Base-by-base conservation (phyloP, 2,888 invertebrate genomes). In the Onchidella celtica region DNA sequence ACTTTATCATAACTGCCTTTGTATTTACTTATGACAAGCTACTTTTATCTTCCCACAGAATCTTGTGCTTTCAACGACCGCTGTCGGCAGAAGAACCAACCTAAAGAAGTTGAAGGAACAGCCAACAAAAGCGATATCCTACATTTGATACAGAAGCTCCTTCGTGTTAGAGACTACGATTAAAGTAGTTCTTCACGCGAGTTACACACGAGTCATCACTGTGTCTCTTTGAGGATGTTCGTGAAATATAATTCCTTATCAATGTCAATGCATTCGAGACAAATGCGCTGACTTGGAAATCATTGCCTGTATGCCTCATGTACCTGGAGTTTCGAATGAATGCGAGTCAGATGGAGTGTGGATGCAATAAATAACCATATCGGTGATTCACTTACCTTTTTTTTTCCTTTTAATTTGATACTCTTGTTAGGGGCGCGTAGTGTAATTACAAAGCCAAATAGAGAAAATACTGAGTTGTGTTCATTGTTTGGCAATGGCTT, bases 11-110 rank as follows among this genome's bases (percentile, higher is more conserved):
- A n/a, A n/a, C n/a, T n/a, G n/a, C n/a, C n/a, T n/a, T n/a, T n/a
- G n/a, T n/a, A n/a, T n/a, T n/a, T n/a, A n/a, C n/a, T n/a, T n/a
- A n/a, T n/a, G n/a, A n/a, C n/a, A n/a, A n/a, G n/a, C n/a, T n/a
- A n/a, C n/a, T n/a, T n/a, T n/a, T n/a, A n/a, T n/a, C n/a, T n/a
- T n/a, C n/a, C n/a, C n/a, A n/a, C 86, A 89, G 89, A 84, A 74
- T 87, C 89, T 4, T 89, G 89, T 81, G 86, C 89, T n/a, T 79
- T 83, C 59, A 89, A 89, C 80, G 81, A 82, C 17, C 36, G 79
- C 55, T 85, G 85, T 69, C 47, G 69, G 24, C 73, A 66, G 32
- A 27, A 17, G 29, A 34, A 66, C n/a, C 11, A 11, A 14, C 40
- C 2, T 55, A 0, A n/a, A 17, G 36, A 34, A 2, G n/a, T 59